Conservation (phyloP, 2,888 invertebrate species). For the Troilus luridus region DNA sequence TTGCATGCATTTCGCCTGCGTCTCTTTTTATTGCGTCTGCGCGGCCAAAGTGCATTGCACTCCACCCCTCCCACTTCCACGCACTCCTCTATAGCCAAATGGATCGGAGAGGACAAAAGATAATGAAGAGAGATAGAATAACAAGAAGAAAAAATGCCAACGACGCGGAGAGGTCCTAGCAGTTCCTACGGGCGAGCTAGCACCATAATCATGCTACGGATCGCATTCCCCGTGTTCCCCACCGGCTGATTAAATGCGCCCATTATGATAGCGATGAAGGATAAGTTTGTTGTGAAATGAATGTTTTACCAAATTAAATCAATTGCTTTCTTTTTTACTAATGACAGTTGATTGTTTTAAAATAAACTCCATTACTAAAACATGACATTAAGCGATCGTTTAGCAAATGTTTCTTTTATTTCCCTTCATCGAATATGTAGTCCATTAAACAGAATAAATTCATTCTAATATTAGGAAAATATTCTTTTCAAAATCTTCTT, state of each 20-base stretch:
- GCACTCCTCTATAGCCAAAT: not conserved
- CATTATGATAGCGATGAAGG: not conserved
- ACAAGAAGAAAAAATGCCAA: constrained; percentile 2
- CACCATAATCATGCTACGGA: not conserved
- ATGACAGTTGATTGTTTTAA: not conserved
- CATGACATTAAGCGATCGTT: not conserved
- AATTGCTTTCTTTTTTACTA: not conserved
- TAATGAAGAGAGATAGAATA: constrained; percentile 16
- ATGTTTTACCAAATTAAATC: not conserved
- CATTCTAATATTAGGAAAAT: not conserved
- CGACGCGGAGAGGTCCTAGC: not conserved
- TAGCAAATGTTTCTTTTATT: not conserved
- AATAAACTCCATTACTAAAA: not conserved
- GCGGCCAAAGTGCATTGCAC: not conserved
- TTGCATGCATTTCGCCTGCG: constrained; percentile 36
- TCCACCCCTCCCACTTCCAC: not conserved
- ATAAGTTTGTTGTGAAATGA: not conserved
- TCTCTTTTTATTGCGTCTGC: constrained; percentile 18
- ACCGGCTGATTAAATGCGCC: not conserved
- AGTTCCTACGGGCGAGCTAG: constrained; percentile 7
- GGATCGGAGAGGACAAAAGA: constrained; percentile 24
- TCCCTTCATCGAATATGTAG: not conserved
- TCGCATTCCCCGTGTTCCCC: not conserved
- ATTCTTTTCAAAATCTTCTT: not conserved
- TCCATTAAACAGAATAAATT: not conserved